A percentile compares a stretch with the other conserved stretches of the same genome.
Conservation (phyloP, 30 jellyfish, hydroid and myxozoan species). For the Catostylus mosaicus region DNA sequence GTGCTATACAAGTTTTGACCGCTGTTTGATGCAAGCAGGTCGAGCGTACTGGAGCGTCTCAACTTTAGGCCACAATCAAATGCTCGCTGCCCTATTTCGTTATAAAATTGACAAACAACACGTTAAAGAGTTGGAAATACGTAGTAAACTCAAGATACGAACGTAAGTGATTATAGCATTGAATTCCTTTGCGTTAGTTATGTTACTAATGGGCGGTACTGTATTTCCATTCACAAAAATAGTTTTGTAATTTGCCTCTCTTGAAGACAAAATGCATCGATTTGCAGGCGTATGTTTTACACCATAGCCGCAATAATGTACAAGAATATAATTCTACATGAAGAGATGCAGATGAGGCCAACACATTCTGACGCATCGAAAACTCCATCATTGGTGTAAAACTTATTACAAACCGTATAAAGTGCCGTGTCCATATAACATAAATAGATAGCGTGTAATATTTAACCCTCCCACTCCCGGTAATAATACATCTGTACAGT, state of each 20-base stretch:
- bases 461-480: no score
- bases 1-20: slow-evolving; percentile 25
- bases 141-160: neutral
- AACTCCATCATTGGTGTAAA: no score
- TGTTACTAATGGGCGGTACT: neutral
- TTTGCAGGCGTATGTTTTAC: neutral
- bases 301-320: neutral
- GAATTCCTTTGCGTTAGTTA: neutral
- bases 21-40: slow-evolving; percentile 33
- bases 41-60: slow-evolving; percentile 63
- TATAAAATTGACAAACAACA: slow-evolving; percentile 18
- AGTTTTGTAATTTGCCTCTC: neutral
- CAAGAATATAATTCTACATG: no score
- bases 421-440: no score
- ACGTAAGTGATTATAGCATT: neutral
- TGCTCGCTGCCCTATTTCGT: neutral
- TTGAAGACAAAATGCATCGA: neutral
- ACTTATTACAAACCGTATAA: no score
- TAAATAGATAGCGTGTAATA: no score
- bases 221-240: no score
- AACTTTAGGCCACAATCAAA: slow-evolving; percentile 23
- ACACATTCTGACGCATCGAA: no score
- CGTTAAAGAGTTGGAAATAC: neutral
- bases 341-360: no score
- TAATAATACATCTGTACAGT: no score